Base-by-base conservation (phyloP, 1,140 invertebrate species). In the Capitella teleta region DNA sequence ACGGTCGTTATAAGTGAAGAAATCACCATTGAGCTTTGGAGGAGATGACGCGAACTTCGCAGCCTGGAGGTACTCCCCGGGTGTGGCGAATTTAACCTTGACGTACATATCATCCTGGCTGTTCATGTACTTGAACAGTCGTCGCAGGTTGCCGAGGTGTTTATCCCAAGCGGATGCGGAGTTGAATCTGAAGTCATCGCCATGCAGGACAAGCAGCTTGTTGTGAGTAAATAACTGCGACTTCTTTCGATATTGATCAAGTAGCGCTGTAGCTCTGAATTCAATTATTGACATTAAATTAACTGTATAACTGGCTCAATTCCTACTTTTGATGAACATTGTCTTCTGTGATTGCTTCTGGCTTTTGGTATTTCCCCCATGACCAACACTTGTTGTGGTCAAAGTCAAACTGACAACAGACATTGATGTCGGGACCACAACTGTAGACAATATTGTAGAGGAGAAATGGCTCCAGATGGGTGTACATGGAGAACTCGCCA, bases 351-450 rank as follows among this genome's bases (percentile, higher is more conserved):
- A 51, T 34, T 44, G 40, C 10, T 6, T 51, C 21, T 14, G 49
- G 21, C 5, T 16, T 3, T 10, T 6, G 19, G 28, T 45, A 51
- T 47, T 19, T 24, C 14, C 49, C 49, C 21, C 23, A 30, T 23
- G 34, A 16, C 41, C 42, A 51, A 28, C 49, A 51, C 28, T 46
- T 47, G 37, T 94, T 73, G 28, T 92, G 76, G 62, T 84, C 86
- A 62, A 97, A 97, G 74, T 97, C 92, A 73, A 96, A 98, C 67
- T 96, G 90, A 67, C 92, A 95, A 65, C 93, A 97, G 23, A 90
- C 70, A 74, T 89, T 88, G 1, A 91, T 91, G 77, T 96, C 88
- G 0, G 93, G 91, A 0, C 93, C 92, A 73, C 93, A 96, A 0
- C 91, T 89, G 61, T 96, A 92, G 1, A 91, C 90, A 8, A 94